Evolutionary conservation across 1,140 invertebrate genomes (phyloP), one percentile per base, ranked within the genome.

Genomic region (Temnothorax longispinosus): DNA sequence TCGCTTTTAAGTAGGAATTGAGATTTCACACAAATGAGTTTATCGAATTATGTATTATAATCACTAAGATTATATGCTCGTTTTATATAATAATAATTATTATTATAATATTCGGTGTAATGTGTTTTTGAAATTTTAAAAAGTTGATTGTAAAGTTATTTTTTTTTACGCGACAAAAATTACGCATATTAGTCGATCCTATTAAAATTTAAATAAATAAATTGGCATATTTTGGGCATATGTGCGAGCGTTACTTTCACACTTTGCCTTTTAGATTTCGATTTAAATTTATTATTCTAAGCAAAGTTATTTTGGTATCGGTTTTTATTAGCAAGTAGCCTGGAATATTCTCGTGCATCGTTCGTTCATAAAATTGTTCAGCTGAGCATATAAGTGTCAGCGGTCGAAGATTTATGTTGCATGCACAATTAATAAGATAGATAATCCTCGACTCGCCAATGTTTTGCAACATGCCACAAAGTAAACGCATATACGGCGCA

Each of bases 371-470:
- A 47, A 47, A 74, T 74, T 75, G 5, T 47, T 62, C 54, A 74
- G 32, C 18, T 47, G 18, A 58, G 1, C 18, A 3, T 75, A 41
- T 58, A 82, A 82, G 7, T 75, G 69, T 74, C 41, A 72, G 2
- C 35, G 44, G 54, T 75, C 54, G 32, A 50, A 8, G 21, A 84
- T 84, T 74, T 84, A 74, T 84, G 69, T 41, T 56, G 35, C 41
- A 15, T 75, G 35, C 38, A 60, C 80, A 41, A 84, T 74, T 74
- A 84, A 74, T 58, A 74, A 50, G 32, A 27, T n/a, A 50, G 67
- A 71, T 69, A 56, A 71, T 81, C 21, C 10, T 15, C 10, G 10
- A 56, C 13, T 56, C 27, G 21, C 5, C 35, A 50, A 78, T 15
- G 5, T 72, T 81, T 72, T 56, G 10, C 62, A 27, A 56, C 10